Percentiles rank a stretch among this genome's conserved stretches.
phyloP scores from a whole-genome alignment of 2,888 invertebrate species.

The Oscheius sp. region DNA sequence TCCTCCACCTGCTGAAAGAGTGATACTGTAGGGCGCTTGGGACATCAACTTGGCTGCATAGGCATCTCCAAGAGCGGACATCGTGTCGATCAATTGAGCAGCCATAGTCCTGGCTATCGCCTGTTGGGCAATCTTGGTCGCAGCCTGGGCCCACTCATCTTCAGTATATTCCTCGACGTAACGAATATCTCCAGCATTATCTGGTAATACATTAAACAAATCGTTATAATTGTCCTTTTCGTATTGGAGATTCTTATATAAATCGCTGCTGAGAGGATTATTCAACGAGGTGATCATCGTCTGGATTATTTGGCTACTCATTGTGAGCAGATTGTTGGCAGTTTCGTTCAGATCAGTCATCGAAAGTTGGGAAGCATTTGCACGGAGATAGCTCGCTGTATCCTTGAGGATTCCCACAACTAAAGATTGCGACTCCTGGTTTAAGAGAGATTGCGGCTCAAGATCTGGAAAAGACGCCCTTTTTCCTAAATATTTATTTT shows the following conservation, averaged over 20 bases:
- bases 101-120: slow-evolving; percentile 44
- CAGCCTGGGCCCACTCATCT: slow-evolving; percentile 58
- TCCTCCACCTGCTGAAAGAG: slow-evolving; percentile 36
- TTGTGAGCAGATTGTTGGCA: slow-evolving; percentile 34
- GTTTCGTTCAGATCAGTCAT: slow-evolving; percentile 43
- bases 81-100: slow-evolving; percentile 38
- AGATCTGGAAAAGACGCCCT: slow-evolving; percentile 31
- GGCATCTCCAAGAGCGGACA: slow-evolving; percentile 43
- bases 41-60: slow-evolving; percentile 33
- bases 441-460: slow-evolving; percentile 46
- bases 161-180: slow-evolving; percentile 59
- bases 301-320: slow-evolving; percentile 20
- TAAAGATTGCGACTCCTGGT: slow-evolving; percentile 45
- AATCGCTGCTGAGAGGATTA: slow-evolving; percentile 50
- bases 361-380: slow-evolving; percentile 47
- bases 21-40: slow-evolving; percentile 7
- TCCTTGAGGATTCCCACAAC: slow-evolving; percentile 46
- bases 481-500: background rate
- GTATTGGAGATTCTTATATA: slow-evolving; percentile 42
- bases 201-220: slow-evolving; percentile 52
- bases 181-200: slow-evolving; percentile 48
- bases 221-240: slow-evolving; percentile 54
- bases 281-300: slow-evolving; percentile 38
- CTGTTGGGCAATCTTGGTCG: slow-evolving; percentile 50
- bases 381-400: slow-evolving; percentile 41